phyloP scores from a whole-genome alignment of 92 coral and sea anemone genomes.

The Palythoa caribaeorum region DNA sequence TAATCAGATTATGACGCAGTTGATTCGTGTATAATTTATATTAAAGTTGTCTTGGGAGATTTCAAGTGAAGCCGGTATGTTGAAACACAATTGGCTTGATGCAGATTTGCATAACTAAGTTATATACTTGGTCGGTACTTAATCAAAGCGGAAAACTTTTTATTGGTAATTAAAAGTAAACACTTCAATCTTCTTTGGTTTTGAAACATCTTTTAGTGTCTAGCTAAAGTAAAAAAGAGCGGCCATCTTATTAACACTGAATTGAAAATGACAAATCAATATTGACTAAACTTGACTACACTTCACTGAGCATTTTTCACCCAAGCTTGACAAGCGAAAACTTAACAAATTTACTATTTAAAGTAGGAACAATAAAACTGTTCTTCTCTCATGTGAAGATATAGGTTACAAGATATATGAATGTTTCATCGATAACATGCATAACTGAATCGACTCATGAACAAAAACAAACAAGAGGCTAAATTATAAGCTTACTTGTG shows the following conservation, averaged over 20 bases:
- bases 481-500: too few relatives aligned
- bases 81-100: not conserved
- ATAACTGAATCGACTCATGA: too few relatives aligned
- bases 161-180: not conserved
- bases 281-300: too few relatives aligned
- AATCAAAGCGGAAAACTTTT: not conserved
- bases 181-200: not conserved
- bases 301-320: not conserved
- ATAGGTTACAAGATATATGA: too few relatives aligned
- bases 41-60: not conserved
- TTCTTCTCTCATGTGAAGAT: too few relatives aligned
- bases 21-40: not conserved
- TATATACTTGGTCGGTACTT: not conserved
- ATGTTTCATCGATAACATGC: too few relatives aligned
- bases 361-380: too few relatives aligned
- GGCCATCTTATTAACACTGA: not conserved
- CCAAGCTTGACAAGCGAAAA: slow-evolving; percentile 10
- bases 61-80: not conserved
- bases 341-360: too few relatives aligned
- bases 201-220: not conserved
- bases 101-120: not conserved
- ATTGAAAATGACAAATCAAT: not conserved
- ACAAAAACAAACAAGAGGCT: too few relatives aligned
- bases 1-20: slow-evolving; percentile 5
- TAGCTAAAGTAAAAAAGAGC: not conserved